A percentile compares a stretch with the other conserved stretches of the same genome.
Evolutionary conservation across 2,888 invertebrate genomes (phyloP).

Genomic region (Ectemnius continuus): DNA sequence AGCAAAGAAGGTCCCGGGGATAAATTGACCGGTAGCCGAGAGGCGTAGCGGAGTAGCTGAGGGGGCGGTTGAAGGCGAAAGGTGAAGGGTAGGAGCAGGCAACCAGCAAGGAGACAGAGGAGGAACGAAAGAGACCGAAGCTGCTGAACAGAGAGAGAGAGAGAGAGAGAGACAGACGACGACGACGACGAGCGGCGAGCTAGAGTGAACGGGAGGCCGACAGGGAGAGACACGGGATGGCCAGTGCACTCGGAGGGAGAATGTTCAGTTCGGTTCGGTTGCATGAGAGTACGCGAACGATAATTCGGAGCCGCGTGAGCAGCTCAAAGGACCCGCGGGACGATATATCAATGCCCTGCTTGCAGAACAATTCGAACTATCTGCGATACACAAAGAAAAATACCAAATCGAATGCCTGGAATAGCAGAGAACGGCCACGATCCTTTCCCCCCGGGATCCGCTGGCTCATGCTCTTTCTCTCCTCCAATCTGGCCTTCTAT

Average conservation of each 20-base stretch:
- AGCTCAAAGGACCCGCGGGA: slow-evolving; percentile 77
- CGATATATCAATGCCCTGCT: slow-evolving; percentile 78
- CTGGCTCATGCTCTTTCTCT: slow-evolving; percentile 38
- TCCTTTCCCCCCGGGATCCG: slow-evolving; percentile 46
- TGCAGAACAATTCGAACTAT: slow-evolving; percentile 78
- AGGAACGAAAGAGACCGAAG: not conserved
- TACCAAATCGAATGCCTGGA: slow-evolving; percentile 78
- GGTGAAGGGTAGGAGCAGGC: slow-evolving; percentile 13
- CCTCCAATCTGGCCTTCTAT: slow-evolving; percentile 33
- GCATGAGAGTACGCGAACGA: slow-evolving; percentile 73
- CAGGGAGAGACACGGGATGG: not conserved
- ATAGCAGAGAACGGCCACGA: slow-evolving; percentile 70
- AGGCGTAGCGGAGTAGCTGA: not conserved
- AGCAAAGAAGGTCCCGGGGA: slow-evolving; percentile 65
- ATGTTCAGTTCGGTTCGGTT: slow-evolving; percentile 42
- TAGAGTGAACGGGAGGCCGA: slow-evolving; percentile 39
- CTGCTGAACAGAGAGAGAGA: not conserved
- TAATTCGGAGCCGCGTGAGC: slow-evolving; percentile 74
- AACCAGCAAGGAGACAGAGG: not conserved
- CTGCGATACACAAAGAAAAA: slow-evolving; percentile 78
- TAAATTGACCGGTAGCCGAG: slow-evolving; percentile 76
- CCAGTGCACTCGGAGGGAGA: slow-evolving; percentile 9
- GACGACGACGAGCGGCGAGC: slow-evolving; percentile 27
- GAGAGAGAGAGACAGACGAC: slow-evolving; percentile 24
- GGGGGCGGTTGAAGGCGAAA: slow-evolving; percentile 16